These are phyloP conservation scores for Callionymus lyra DNA, from an alignment of 2,113 vertebrate species.

Conservation along the genomic window DNA sequence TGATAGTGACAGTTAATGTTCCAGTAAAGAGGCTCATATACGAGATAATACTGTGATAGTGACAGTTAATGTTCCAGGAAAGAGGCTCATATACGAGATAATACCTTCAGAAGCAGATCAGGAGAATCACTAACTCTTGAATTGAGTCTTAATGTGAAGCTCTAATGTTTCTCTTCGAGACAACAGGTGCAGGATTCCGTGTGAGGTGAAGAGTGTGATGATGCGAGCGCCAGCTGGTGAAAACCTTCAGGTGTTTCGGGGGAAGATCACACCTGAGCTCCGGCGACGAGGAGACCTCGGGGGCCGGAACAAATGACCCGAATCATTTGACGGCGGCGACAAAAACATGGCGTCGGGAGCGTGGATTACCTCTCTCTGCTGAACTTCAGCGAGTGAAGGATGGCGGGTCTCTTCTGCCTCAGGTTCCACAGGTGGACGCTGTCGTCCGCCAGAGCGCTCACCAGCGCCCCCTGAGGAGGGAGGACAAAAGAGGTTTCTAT, in stretches of 20 bases:
- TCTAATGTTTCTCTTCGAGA: too few species aligned
- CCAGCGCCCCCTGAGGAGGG: conserved; percentile 83
- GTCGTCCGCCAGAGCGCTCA: conserved; percentile 97
- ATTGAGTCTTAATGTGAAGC: too few species aligned
- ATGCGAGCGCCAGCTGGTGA: conserved; percentile 8
- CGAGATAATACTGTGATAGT: too few species aligned
- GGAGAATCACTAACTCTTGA: too few species aligned
- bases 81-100: too few species aligned
- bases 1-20: too few species aligned
- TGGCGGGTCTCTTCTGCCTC: conserved; percentile 95
- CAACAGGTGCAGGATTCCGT: too few species aligned
- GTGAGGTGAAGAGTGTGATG: too few species aligned
- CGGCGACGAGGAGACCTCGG: conserved; percentile 20
- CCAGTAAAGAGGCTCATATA: too few species aligned
- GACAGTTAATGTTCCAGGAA: too few species aligned
- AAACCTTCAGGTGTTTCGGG: conserved; percentile 25
- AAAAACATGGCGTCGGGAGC: conserved; percentile 1
- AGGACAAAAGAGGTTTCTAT: background rate
- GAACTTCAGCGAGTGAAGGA: conserved; percentile 97
- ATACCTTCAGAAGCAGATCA: too few species aligned
- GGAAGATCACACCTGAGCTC: conserved; percentile 34
- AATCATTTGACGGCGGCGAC: conserved; percentile 18
- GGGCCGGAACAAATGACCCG: conserved; percentile 34
- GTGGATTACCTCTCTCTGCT: conserved; percentile 89
- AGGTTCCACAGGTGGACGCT: conserved; percentile 98